Evolutionary conservation across 2,888 invertebrate species (phyloP).

Genomic region (Cynaeus angustus): DNA sequence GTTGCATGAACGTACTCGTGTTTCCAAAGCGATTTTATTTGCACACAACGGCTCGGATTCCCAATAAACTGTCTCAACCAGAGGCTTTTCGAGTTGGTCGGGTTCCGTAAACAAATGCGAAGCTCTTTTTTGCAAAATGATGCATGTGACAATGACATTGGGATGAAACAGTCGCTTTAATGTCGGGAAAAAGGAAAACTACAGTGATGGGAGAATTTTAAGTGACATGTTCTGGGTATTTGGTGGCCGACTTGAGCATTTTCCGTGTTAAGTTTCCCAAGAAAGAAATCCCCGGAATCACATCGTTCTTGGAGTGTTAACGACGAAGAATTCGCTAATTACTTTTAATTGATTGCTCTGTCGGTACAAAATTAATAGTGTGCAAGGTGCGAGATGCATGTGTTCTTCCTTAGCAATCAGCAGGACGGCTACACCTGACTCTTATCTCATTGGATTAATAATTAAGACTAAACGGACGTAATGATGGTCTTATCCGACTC

Average conservation of each 20-base stretch:
- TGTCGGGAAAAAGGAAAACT: background rate
- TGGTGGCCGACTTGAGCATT: background rate
- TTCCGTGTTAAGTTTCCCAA: background rate
- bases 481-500: slow-evolving; percentile 21
- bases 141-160: slow-evolving; percentile 11
- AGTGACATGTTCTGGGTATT: slow-evolving; percentile 1
- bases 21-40: slow-evolving; percentile 46
- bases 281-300: background rate
- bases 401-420: slow-evolving; percentile 3
- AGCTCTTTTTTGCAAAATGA: slow-evolving; percentile 23
- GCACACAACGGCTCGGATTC: slow-evolving; percentile 44
- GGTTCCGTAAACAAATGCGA: slow-evolving; percentile 33
- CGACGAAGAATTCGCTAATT: slow-evolving; percentile 22
- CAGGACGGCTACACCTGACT: no score
- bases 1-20: slow-evolving; percentile 36
- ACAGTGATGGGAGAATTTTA: background rate
- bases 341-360: slow-evolving; percentile 19
- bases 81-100: slow-evolving; percentile 28
- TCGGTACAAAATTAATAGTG: slow-evolving; percentile 11
- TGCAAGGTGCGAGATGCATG: slow-evolving; percentile 20
- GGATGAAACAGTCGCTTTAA: background rate
- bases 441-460: slow-evolving; percentile 19
- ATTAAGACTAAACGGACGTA: slow-evolving; percentile 28
- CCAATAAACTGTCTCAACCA: slow-evolving; percentile 41
- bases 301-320: slow-evolving; percentile 13